phyloP scores from a whole-genome alignment of 2,888 invertebrate genomes.

The Liopterus haemorrhoidalis region DNA sequence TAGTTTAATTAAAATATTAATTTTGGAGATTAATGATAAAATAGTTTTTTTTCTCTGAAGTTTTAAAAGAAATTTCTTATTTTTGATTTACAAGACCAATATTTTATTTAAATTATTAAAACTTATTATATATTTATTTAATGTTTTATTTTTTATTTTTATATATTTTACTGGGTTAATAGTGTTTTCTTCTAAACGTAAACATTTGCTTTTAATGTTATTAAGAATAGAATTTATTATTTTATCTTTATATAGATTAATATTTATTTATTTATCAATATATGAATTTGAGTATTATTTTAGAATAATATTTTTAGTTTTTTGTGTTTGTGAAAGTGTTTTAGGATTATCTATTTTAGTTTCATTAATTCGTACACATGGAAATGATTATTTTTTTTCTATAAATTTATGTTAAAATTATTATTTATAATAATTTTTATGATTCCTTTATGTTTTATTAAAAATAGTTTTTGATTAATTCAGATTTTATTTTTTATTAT shows the following conservation, averaged over 20 bases:
- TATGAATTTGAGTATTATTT: slow-evolving; percentile 51
- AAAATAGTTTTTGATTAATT: slow-evolving; percentile 50
- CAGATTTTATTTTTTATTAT: slow-evolving; percentile 49
- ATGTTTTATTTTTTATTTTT: slow-evolving; percentile 46
- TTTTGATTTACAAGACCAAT: slow-evolving; percentile 65
- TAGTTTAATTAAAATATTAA: slow-evolving; percentile 64
- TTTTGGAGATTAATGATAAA: slow-evolving; percentile 64
- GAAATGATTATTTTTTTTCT: slow-evolving; percentile 56
- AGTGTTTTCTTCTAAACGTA: slow-evolving; percentile 52
- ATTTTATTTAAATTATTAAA: slow-evolving; percentile 62
- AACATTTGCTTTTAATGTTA: slow-evolving; percentile 55
- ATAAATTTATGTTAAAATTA: slow-evolving; percentile 55
- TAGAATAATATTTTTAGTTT: slow-evolving; percentile 56
- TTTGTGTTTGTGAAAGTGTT: slow-evolving; percentile 60
- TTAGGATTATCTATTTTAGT: slow-evolving; percentile 59
- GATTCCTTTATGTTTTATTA: slow-evolving; percentile 48
- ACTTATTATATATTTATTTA: slow-evolving; percentile 49
- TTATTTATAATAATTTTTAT: slow-evolving; percentile 47
- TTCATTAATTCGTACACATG: slow-evolving; percentile 54
- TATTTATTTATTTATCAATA: slow-evolving; percentile 48
- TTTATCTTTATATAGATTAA: slow-evolving; percentile 51
- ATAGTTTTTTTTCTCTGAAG: slow-evolving; percentile 53
- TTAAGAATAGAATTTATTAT: slow-evolving; percentile 58
- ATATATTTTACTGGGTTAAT: slow-evolving; percentile 50
- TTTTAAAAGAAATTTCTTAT: slow-evolving; percentile 54